Evolutionary conservation across 1,140 invertebrate genomes (phyloP).

Genomic region (Drosophila arizonae): DNA sequence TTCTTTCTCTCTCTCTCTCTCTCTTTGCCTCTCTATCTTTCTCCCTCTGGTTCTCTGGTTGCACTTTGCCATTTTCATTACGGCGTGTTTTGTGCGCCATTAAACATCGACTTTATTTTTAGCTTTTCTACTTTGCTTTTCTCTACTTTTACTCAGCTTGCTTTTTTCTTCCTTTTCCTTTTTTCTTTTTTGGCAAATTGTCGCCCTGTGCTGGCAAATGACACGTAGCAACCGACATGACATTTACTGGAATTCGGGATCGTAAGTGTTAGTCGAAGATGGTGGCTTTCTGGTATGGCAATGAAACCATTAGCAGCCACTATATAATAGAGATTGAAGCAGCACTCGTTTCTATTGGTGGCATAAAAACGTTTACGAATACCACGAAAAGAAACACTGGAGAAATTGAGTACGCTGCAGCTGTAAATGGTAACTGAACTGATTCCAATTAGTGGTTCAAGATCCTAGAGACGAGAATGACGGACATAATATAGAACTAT

Average conservation of each 20-base stretch:
- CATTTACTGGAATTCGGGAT: conserved; percentile 35
- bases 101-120: conserved; percentile 52
- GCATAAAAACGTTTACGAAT: too few relatives aligned
- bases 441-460: too few relatives aligned
- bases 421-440: too few relatives aligned
- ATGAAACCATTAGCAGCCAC: conserved; percentile 1
- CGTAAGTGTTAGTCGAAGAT: conserved; percentile 16
- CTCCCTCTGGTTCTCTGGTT: conserved; percentile 13
- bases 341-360: too few relatives aligned
- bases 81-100: conserved; percentile 49
- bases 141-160: not conserved
- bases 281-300: conserved; percentile 8
- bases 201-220: conserved; percentile 22
- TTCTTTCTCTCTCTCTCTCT: conserved; percentile 1
- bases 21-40: conserved; percentile 1
- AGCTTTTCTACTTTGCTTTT: conserved; percentile 14
- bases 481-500: too few relatives aligned
- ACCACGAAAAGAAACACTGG: too few relatives aligned
- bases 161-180: not conserved
- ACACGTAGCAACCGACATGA: conserved; percentile 33
- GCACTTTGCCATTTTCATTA: conserved; percentile 32
- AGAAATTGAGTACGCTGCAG: too few relatives aligned
- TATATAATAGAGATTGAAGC: not conserved
- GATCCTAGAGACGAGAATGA: too few relatives aligned
- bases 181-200: conserved; percentile 40